A percentile compares a stretch with the other conserved stretches of the same genome.
Evolutionary conservation across 2,113 vertebrate genomes (phyloP).

Genomic region (Ardeotis arabs): DNA sequence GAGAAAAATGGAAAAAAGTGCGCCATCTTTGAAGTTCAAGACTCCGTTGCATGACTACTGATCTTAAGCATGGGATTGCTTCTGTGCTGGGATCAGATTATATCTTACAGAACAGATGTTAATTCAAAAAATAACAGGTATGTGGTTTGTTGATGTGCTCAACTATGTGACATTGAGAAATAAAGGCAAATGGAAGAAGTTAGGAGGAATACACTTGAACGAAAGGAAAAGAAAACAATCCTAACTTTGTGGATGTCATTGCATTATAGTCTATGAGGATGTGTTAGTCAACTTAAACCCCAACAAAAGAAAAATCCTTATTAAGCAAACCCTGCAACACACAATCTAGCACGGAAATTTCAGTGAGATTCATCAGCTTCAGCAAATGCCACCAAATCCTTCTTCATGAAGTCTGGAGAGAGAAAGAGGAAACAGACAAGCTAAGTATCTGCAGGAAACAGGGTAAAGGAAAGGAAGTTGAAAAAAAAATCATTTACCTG

Average conservation of each 20-base stretch:
- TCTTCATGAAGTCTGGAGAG: constrained; percentile 1
- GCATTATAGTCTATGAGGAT: not conserved
- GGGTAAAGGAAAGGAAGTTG: constrained; percentile 31
- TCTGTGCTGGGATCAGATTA: not conserved
- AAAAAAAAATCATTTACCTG: constrained; percentile 58
- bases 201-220: not conserved
- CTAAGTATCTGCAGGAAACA: constrained; percentile 29
- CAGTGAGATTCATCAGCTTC: constrained; percentile 4
- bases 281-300: not conserved
- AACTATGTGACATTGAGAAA: not conserved
- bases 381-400: not conserved
- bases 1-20: not conserved
- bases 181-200: not conserved
- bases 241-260: not conserved
- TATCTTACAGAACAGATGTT: not conserved
- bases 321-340: not conserved
- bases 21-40: not conserved
- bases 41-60: not conserved
- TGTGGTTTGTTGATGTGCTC: not conserved
- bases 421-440: not conserved
- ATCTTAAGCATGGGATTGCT: fast-evolving
- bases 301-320: not conserved
- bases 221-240: not conserved
- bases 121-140: not conserved
- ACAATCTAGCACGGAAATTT: not conserved